A percentile compares a stretch with the other conserved stretches of the same genome.
Evolutionary conservation across 2,888 invertebrate genomes (phyloP).

Genomic region (Listrodromus nycthemerus): DNA sequence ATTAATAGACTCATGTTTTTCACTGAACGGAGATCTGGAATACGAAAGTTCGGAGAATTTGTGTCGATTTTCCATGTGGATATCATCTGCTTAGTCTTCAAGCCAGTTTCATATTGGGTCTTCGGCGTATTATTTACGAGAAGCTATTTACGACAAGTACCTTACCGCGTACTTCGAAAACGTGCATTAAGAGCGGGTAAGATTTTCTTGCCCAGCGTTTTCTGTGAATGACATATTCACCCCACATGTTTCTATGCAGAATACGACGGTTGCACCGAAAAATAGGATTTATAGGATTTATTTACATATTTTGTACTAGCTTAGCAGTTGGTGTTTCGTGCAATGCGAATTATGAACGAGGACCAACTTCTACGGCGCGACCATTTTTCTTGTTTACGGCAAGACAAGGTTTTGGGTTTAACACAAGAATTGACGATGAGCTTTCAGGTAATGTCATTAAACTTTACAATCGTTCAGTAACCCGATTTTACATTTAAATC

Average conservation of each 20-base stretch:
- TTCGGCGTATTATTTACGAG: background rate
- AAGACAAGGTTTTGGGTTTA: slow-evolving; percentile 6
- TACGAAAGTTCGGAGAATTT: background rate
- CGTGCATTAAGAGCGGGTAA: background rate
- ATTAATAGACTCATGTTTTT: slow-evolving; percentile 3
- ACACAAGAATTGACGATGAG: slow-evolving; percentile 31
- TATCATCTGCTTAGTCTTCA: background rate
- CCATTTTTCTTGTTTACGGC: slow-evolving; percentile 22
- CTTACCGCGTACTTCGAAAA: background rate
- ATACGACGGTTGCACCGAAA: slow-evolving; percentile 2
- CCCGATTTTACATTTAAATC: slow-evolving; percentile 31
- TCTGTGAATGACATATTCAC: slow-evolving; percentile 2
- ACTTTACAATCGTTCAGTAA: slow-evolving; percentile 36
- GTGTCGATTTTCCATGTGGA: background rate
- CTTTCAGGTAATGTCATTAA: slow-evolving; percentile 31
- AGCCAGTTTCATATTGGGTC: background rate
- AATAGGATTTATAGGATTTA: slow-evolving; percentile 36
- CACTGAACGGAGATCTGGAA: background rate
- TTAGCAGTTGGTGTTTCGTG: slow-evolving; percentile 11
- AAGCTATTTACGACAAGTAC: slow-evolving; percentile 19
- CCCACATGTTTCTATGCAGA: background rate
- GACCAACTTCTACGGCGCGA: background rate
- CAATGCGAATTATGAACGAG: slow-evolving; percentile 15
- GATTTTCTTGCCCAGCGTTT: background rate
- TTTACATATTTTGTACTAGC: slow-evolving; percentile 40